Percentiles rank a stretch among this genome's conserved stretches.
phyloP scores from a whole-genome alignment of 2,113 vertebrate species.

The Pogona vitticeps region DNA sequence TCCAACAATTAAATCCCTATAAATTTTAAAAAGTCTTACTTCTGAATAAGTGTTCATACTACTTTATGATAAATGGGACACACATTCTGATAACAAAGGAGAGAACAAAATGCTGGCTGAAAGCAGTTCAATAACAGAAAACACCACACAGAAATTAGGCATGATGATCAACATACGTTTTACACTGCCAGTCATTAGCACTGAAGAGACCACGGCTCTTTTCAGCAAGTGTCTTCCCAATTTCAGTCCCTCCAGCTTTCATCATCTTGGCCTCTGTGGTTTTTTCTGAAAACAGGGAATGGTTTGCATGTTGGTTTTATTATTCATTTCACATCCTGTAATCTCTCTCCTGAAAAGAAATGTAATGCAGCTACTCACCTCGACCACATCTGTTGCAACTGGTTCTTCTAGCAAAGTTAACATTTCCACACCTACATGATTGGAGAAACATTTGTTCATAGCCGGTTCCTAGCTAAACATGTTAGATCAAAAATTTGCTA shows the following conservation, averaged over 20 bases:
- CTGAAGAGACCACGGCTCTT: conserved; percentile 97
- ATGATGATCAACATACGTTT: conserved; percentile 83
- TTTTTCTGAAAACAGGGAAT: conserved; percentile 83
- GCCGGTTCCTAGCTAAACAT: neutral
- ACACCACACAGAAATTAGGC: neutral
- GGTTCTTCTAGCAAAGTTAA: conserved; percentile 96
- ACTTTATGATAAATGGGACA: neutral
- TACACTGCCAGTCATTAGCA: conserved; percentile 99
- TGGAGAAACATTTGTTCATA: neutral
- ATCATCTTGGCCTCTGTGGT: conserved; percentile 99
- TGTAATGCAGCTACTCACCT: conserved; percentile 74
- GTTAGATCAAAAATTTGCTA: neutral
- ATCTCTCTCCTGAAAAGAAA: accelerated
- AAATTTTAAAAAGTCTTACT: too few species aligned
- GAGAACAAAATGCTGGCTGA: neutral
- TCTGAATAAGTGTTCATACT: too few species aligned
- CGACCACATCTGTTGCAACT: conserved; percentile 95
- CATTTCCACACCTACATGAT: conserved; percentile 88
- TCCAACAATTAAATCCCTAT: too few species aligned
- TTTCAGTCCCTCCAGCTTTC: conserved; percentile 98
- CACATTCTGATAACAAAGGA: neutral
- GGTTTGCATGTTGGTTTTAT: neutral
- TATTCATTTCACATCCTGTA: neutral
- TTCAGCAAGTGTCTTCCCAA: conserved; percentile 97
- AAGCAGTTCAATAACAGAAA: neutral